These are phyloP conservation scores for Anoplopoma fimbria DNA, from an alignment of 2,113 vertebrate species.

Conservation along the genomic window DNA sequence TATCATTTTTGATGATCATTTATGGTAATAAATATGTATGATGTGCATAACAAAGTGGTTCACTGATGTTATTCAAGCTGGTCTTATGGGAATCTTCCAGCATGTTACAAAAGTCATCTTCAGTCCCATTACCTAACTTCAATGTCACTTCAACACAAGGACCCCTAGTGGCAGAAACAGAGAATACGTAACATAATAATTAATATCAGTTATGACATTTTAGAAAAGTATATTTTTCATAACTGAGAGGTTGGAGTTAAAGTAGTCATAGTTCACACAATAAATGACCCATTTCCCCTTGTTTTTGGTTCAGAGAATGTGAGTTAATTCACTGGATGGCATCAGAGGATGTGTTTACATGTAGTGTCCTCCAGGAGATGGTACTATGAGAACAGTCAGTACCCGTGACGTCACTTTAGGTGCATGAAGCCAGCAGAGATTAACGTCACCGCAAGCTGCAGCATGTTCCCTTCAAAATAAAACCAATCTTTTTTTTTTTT, in stretches of 20 bases:
- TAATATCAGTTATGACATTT: not conserved
- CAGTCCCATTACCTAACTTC: constrained; percentile 39
- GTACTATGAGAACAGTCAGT: constrained; percentile 5
- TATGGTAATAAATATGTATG: constrained; percentile 66
- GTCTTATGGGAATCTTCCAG: constrained; percentile 4
- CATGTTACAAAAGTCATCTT: constrained; percentile 16
- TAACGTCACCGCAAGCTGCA: not conserved
- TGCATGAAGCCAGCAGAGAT: constrained; percentile 7
- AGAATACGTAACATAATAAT: not conserved
- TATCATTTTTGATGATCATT: constrained; percentile 33
- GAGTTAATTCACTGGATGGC: not conserved
- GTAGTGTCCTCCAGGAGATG: not conserved
- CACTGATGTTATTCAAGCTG: not conserved
- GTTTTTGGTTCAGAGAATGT: not conserved
- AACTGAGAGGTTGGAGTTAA: not conserved
- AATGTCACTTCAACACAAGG: constrained; percentile 34
- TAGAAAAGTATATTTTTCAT: not conserved
- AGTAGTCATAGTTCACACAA: accelerated
- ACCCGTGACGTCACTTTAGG: constrained; percentile 62
- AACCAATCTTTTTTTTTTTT: not conserved
- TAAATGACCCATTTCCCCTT: accelerated
- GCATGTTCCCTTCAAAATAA: constrained; percentile 52
- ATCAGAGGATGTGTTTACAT: not conserved
- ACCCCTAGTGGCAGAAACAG: constrained; percentile 46
- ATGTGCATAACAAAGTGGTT: constrained; percentile 32